Percentiles rank a stretch among this genome's conserved stretches.
These are phyloP conservation scores for Echiichthys vipera DNA, from an alignment of 2,797 vertebrate species.

Conservation along the genomic window DNA sequence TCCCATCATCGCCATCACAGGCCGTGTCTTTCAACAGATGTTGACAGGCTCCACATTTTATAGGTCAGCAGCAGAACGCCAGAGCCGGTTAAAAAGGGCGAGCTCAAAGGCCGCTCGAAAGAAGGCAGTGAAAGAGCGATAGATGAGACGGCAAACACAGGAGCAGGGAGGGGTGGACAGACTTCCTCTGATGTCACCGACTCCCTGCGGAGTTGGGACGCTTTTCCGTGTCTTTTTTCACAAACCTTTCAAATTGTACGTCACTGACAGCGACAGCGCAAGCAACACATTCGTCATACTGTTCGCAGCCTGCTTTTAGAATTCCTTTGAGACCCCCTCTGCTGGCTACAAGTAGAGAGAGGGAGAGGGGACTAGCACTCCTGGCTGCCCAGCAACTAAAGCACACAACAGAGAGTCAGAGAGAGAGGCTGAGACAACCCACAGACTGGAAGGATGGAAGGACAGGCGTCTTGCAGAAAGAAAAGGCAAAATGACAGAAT, in stretches of 20 bases:
- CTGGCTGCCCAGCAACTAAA: constrained; percentile 45
- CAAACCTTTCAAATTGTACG: constrained; percentile 59
- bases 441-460: constrained; percentile 2
- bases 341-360: constrained; percentile 29
- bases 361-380: constrained; percentile 3
- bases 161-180: constrained; percentile 44
- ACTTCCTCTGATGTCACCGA: constrained; percentile 64
- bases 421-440: background rate
- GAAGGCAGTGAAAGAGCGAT: constrained; percentile 50
- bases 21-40: constrained; percentile 72
- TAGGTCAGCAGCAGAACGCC: constrained; percentile 72
- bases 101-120: constrained; percentile 68
- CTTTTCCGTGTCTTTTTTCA: constrained; percentile 39
- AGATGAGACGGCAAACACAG: constrained; percentile 61
- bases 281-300: constrained; percentile 67
- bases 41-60: constrained; percentile 75
- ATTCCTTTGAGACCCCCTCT: constrained; percentile 61
- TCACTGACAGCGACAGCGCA: constrained; percentile 54
- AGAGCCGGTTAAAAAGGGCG: constrained; percentile 55
- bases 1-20: constrained; percentile 66
- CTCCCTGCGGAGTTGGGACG: constrained; percentile 37
- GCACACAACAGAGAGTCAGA: background rate
- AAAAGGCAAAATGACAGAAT: background rate
- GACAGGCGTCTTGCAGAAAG: background rate
- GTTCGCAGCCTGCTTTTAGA: constrained; percentile 71